These are phyloP conservation scores for Gonioctena quinquepunctata DNA, from an alignment of 1,140 invertebrate species.

Conservation along the genomic window DNA sequence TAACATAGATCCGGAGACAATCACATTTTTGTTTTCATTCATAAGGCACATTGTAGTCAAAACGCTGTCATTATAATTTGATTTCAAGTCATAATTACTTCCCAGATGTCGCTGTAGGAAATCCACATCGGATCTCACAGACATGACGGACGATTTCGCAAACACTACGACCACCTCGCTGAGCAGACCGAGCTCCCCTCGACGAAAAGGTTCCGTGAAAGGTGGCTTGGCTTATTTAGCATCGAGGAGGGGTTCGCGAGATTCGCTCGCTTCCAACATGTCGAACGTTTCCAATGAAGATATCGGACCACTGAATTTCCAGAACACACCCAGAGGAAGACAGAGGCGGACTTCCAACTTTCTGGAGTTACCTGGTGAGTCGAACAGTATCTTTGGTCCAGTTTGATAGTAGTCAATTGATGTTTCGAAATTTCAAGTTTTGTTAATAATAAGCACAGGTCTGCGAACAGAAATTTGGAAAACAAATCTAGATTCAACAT, in stretches of 20 bases:
- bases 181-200: slow-evolving; percentile 62
- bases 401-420: no score
- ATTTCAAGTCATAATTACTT: no score
- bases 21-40: no score
- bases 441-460: no score
- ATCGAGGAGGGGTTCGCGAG: slow-evolving; percentile 73
- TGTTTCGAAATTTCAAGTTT: no score
- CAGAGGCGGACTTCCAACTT: slow-evolving; percentile 83
- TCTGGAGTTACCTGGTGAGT: slow-evolving; percentile 79
- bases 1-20: no score
- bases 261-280: slow-evolving; percentile 67
- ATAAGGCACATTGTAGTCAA: no score
- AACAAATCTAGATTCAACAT: no score
- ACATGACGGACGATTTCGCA: slow-evolving; percentile 63
- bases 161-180: slow-evolving; percentile 66
- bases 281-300: slow-evolving; percentile 77
- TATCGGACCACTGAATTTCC: slow-evolving; percentile 77
- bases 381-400: no score
- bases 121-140: slow-evolving; percentile 75
- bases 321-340: slow-evolving; percentile 70
- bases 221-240: slow-evolving; percentile 71
- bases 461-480: no score
- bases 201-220: slow-evolving; percentile 65
- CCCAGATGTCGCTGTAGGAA: slow-evolving; percentile 60
- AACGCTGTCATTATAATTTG: no score